These are phyloP conservation scores for Ispidina picta DNA, from an alignment of 2,797 vertebrate genomes.

Conservation along the genomic window DNA sequence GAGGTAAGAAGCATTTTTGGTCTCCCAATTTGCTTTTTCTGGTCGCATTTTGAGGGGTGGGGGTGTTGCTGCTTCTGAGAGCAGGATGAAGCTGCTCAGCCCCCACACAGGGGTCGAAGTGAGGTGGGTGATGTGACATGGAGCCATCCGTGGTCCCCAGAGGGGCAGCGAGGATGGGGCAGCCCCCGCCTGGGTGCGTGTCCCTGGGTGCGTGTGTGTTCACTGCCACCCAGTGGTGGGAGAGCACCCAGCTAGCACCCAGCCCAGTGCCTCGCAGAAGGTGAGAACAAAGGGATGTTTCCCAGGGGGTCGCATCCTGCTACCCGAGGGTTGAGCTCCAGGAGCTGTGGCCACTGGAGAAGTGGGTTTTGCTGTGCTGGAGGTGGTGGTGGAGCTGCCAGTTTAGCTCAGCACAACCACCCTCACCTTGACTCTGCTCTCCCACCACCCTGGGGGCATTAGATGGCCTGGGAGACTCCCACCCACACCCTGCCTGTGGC, in stretches of 20 bases:
- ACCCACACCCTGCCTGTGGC: accelerated
- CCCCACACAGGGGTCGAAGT: accelerated
- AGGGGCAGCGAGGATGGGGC: accelerated
- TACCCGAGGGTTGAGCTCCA: accelerated
- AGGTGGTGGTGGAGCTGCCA: not conserved
- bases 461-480: not conserved
- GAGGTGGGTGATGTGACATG: not conserved
- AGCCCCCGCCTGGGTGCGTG: accelerated
- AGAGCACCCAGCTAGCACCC: not conserved
- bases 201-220: not conserved
- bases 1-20: not conserved
- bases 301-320: accelerated
- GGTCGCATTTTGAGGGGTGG: accelerated
- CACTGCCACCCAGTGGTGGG: slow-evolving; percentile 46
- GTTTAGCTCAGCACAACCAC: not conserved
- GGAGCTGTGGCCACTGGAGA: not conserved
- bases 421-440: not conserved
- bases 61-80: not conserved
- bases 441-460: not conserved
- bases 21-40: not conserved
- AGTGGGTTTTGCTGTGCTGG: not conserved
- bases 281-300: accelerated
- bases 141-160: accelerated
- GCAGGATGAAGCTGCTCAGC: not conserved
- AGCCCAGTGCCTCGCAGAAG: accelerated